Evolutionary conservation across 2,113 vertebrate species (phyloP).

Genomic region (Cinclus cinclus): DNA sequence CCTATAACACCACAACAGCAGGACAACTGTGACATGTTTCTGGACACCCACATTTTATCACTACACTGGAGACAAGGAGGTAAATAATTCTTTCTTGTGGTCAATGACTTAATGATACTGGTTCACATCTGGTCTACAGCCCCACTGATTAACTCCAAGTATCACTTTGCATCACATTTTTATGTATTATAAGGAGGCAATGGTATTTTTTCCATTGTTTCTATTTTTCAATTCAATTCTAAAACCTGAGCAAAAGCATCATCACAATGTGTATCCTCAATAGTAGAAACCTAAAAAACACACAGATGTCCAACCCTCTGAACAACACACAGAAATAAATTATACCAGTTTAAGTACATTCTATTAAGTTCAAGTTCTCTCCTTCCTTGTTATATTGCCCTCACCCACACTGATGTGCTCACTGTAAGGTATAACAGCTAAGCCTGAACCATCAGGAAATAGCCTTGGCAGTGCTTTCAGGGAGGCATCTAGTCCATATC

Average conservation of each 20-base stretch:
- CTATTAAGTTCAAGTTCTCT: not conserved
- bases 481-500: not conserved
- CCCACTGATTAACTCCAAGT: not conserved
- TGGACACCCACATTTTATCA: not conserved
- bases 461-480: not conserved
- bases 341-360: not conserved
- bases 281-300: not conserved
- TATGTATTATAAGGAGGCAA: not conserved
- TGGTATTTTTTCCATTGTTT: not conserved
- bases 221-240: not conserved
- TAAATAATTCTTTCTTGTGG: not conserved
- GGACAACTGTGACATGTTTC: fast-evolving
- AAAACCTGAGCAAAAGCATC: not conserved
- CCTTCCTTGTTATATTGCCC: not conserved
- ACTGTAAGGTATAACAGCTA: not conserved
- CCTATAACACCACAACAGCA: not conserved
- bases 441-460: not conserved
- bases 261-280: not conserved
- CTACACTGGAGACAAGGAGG: not conserved
- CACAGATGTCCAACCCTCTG: not conserved
- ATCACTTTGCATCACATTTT: not conserved
- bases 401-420: not conserved
- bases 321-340: not conserved
- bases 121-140: not conserved
- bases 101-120: not conserved